phyloP scores from a whole-genome alignment of 2,888 invertebrate genomes.

The Belgica antarctica region DNA sequence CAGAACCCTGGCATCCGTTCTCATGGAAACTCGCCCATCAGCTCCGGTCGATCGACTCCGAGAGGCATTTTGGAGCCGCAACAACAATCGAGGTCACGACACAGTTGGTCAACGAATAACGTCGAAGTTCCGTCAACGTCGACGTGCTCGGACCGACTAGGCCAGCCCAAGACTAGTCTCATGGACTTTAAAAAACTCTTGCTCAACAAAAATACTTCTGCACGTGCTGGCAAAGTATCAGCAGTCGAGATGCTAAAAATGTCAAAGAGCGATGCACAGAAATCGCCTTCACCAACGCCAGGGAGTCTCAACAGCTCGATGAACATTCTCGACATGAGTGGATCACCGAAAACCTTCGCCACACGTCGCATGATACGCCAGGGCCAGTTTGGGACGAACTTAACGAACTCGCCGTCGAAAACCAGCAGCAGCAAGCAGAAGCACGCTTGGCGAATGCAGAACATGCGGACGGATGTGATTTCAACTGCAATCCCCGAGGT shows the following conservation, averaged over 20 bases:
- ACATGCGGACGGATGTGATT: conserved; percentile 76
- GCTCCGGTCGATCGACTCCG: conserved; percentile 57
- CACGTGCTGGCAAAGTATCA: conserved; percentile 64
- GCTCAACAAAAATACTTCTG: conserved; percentile 65
- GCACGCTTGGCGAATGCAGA: conserved; percentile 67
- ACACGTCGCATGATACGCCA: conserved; percentile 60
- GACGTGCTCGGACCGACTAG: conserved; percentile 65
- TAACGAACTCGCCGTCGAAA: conserved; percentile 60
- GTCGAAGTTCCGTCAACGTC: conserved; percentile 56
- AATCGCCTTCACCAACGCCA: conserved; percentile 47
- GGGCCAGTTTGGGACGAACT: conserved; percentile 54
- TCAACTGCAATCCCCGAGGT: conserved; percentile 85
- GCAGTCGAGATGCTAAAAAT: conserved; percentile 78
- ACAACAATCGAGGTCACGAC: conserved; percentile 54
- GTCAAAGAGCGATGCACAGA: conserved; percentile 59
- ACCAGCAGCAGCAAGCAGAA: conserved; percentile 47
- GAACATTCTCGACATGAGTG: conserved; percentile 67
- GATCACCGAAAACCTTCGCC: conserved; percentile 68
- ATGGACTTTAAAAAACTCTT: conserved; percentile 80
- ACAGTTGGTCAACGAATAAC: conserved; percentile 61
- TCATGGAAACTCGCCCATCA: conserved; percentile 57
- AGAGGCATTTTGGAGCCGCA: conserved; percentile 53
- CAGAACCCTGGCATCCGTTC: conserved; percentile 51
- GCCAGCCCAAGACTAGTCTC: conserved; percentile 71
- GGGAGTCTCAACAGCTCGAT: conserved; percentile 55